These are phyloP conservation scores for Tretioscincus oriximinensis DNA, from an alignment of 2,113 vertebrate genomes.

Conservation along the genomic window DNA sequence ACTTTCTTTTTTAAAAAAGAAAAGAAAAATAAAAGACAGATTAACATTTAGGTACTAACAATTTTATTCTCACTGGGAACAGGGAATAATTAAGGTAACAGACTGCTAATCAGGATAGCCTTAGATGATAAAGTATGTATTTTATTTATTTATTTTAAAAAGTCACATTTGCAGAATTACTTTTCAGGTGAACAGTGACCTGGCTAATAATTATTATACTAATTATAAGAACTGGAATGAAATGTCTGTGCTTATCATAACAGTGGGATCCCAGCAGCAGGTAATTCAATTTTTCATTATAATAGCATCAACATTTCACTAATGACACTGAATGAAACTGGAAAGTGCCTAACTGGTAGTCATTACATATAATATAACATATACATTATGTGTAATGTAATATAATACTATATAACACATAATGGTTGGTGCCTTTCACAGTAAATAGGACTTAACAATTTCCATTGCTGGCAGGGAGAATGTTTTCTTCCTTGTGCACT, in stretches of 20 bases:
- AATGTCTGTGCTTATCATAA: background rate
- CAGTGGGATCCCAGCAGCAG: background rate
- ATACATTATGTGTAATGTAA: too few relatives aligned
- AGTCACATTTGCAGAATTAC: background rate
- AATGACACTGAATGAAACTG: background rate
- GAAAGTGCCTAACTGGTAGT: background rate
- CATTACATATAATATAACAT: too few relatives aligned
- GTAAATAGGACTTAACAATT: too few relatives aligned
- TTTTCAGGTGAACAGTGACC: background rate
- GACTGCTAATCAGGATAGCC: background rate
- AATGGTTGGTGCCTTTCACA: too few relatives aligned
- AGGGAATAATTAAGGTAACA: conserved; percentile 4
- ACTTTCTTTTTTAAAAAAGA: background rate
- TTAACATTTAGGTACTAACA: conserved; percentile 17
- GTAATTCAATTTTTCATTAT: background rate
- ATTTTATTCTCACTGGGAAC: background rate
- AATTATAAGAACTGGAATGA: background rate
- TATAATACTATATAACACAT: too few relatives aligned
- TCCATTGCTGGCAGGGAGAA: too few relatives aligned
- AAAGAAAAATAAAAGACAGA: background rate
- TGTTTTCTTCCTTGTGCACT: too few relatives aligned
- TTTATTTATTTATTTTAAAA: background rate
- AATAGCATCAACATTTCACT: background rate
- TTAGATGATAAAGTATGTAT: background rate
- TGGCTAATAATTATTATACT: background rate